Evolutionary conservation across 2,888 invertebrate genomes (phyloP).

Genomic region (Litoditis marina): DNA sequence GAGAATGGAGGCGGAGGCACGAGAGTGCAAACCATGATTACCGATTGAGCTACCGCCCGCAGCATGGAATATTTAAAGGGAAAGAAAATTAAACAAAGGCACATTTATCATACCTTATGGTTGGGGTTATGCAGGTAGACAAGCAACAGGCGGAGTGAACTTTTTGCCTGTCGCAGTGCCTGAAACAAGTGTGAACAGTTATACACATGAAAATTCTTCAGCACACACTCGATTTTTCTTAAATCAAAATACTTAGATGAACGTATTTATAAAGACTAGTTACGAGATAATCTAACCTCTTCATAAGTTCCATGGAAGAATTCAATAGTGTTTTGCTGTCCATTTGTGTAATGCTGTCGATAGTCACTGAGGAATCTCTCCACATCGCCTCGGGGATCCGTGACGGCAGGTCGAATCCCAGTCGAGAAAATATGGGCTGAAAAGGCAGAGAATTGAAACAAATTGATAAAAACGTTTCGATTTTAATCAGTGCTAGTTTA

Average conservation of each 20-base stretch:
- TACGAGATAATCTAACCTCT: slow-evolving; percentile 5
- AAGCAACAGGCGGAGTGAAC: slow-evolving; percentile 6
- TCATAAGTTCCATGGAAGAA: slow-evolving; percentile 13
- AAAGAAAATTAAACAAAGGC: too few species aligned
- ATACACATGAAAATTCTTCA: neutral
- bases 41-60: too few species aligned
- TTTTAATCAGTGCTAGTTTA: too few species aligned
- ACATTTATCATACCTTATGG: slow-evolving; percentile 3
- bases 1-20: too few species aligned
- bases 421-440: slow-evolving; percentile 2
- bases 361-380: slow-evolving; percentile 13
- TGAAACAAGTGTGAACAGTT: neutral
- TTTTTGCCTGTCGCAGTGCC: slow-evolving; percentile 9
- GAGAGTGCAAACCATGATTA: too few species aligned
- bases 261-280: neutral
- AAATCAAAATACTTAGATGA: too few species aligned
- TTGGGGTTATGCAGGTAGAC: slow-evolving; percentile 15
- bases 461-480: too few species aligned
- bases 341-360: neutral
- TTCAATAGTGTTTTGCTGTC: neutral
- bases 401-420: slow-evolving; percentile 8
- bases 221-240: too few species aligned
- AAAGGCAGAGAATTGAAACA: neutral
- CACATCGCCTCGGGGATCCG: slow-evolving; percentile 16
- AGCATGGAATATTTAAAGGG: too few species aligned